phyloP scores from a whole-genome alignment of 2,797 vertebrate species.

The Phalloptychus januarius region DNA sequence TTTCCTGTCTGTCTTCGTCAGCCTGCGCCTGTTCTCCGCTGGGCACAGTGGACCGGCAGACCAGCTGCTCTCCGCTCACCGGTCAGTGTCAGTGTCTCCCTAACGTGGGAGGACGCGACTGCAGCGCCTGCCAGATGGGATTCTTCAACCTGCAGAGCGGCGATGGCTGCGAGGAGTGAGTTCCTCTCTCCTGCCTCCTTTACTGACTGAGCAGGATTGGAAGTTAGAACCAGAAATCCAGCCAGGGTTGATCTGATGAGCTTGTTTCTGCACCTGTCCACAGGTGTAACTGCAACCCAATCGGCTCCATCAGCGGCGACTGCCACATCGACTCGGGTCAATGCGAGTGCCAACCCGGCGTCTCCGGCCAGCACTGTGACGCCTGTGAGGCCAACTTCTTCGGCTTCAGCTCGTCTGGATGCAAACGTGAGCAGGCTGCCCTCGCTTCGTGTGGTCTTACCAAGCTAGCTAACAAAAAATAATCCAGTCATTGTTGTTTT shows the following conservation, averaged over 20 bases:
- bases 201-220: too few species aligned
- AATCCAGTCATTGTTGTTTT: too few species aligned
- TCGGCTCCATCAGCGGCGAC: slow-evolving; percentile 93
- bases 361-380: slow-evolving; percentile 87
- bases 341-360: slow-evolving; percentile 95
- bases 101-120: slow-evolving; percentile 88
- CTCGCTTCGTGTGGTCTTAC: too few species aligned
- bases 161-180: slow-evolving; percentile 89
- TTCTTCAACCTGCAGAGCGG: slow-evolving; percentile 92
- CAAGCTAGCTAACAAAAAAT: too few species aligned
- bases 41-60: slow-evolving; percentile 84
- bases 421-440: too few species aligned
- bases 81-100: slow-evolving; percentile 92
- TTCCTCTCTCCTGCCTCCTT: too few species aligned
- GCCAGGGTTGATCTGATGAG: background rate
- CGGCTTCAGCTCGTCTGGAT: slow-evolving; percentile 90
- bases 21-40: slow-evolving; percentile 88
- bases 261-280: accelerated
- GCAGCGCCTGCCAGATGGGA: slow-evolving; percentile 88
- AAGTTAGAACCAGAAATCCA: background rate
- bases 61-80: slow-evolving; percentile 86
- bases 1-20: slow-evolving; percentile 47
- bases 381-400: slow-evolving; percentile 93
- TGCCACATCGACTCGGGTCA: slow-evolving; percentile 91
- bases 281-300: slow-evolving; percentile 90